Conservation (phyloP, 2,797 vertebrate genomes). For the Oryzias sinensis region DNA sequence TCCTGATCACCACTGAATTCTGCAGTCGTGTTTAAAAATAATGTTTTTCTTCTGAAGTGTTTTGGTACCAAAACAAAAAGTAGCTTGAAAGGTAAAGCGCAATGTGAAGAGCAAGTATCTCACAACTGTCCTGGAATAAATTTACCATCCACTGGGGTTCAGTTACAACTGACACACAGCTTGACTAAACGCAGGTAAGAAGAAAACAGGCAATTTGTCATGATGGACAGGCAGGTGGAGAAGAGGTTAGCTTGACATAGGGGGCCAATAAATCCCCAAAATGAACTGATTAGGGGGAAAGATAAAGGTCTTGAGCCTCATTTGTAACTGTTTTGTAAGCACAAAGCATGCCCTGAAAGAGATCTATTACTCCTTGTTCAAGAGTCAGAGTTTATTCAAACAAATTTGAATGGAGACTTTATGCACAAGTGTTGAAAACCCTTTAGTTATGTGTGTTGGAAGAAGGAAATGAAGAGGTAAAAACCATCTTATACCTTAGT, state of each 20-base stretch:
- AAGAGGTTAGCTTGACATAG: neutral
- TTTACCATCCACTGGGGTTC: neutral
- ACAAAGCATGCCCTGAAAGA: neutral
- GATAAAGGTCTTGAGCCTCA: conserved; percentile 6
- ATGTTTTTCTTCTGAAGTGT: neutral
- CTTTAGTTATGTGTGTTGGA: too few relatives aligned
- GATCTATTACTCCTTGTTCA: neutral
- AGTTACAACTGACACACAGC: conserved; percentile 1
- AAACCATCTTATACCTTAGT: too few relatives aligned
- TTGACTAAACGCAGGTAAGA: neutral
- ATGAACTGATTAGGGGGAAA: conserved; percentile 4
- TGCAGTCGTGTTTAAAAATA: neutral
- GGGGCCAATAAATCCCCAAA: conserved; percentile 11
- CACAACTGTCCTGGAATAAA: neutral
- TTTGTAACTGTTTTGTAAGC: neutral
- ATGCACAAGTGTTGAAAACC: too few relatives aligned
- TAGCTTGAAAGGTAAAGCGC: neutral
- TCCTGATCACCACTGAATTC: too few relatives aligned
- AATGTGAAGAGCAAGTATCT: neutral
- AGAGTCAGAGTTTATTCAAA: neutral
- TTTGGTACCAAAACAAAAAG: neutral
- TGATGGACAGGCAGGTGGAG: conserved; percentile 2
- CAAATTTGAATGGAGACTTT: neutral
- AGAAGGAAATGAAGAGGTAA: too few relatives aligned
- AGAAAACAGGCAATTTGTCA: conserved; percentile 3